A percentile compares a stretch with the other conserved stretches of the same genome.
phyloP scores from a whole-genome alignment of 2,888 invertebrate species.

The Rotaria magnacalcarata region DNA sequence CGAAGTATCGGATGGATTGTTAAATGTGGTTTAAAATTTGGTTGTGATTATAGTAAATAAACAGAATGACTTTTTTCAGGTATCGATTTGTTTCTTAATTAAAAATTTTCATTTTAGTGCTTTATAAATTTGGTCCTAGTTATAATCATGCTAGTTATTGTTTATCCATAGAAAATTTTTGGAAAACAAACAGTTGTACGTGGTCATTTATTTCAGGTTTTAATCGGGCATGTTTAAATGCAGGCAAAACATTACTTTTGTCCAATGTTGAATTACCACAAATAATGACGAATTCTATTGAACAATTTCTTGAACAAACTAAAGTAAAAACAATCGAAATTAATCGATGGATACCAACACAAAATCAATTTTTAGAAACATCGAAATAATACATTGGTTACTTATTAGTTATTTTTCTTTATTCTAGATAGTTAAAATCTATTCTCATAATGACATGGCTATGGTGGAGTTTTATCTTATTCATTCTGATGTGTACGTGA shows the following conservation, averaged over 20 bases:
- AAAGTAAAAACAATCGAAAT: constrained; percentile 35
- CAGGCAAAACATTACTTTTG: background rate
- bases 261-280: background rate
- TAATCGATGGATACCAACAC: constrained; percentile 42
- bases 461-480: background rate
- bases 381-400: background rate
- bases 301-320: constrained; percentile 6
- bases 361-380: background rate
- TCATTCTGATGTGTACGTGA: background rate
- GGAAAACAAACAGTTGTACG: background rate
- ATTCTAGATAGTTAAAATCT: background rate
- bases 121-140: background rate
- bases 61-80: too few species aligned
- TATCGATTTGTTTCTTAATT: background rate
- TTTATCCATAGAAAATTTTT: constrained; percentile 15
- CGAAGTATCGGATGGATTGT: constrained; percentile 84
- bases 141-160: constrained; percentile 13
- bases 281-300: background rate
- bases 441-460: background rate
- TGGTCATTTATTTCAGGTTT: constrained; percentile 16
- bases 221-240: constrained; percentile 29
- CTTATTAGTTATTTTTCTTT: background rate
- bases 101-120: background rate
- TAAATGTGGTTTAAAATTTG: constrained; percentile 80
- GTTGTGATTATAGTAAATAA: constrained; percentile 54